phyloP scores from a whole-genome alignment of 2,888 invertebrate species.

The Cancer borealis region DNA sequence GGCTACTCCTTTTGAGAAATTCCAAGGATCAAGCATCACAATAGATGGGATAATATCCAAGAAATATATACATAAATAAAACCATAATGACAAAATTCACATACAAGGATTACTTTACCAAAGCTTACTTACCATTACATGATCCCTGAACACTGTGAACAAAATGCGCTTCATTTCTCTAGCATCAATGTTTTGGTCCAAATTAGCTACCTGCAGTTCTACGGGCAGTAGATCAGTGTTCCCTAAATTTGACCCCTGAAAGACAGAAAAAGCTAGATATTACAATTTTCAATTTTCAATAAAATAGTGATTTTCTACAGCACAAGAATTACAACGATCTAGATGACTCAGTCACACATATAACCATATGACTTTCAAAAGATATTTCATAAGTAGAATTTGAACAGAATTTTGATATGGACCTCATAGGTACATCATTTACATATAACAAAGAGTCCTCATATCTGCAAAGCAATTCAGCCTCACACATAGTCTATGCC shows the following conservation, averaged over 20 bases:
- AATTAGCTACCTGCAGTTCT: constrained; percentile 85
- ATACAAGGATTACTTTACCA: neutral
- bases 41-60: no score
- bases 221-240: constrained; percentile 79
- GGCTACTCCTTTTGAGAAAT: neutral
- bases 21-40: neutral
- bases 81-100: neutral
- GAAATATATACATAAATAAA: neutral
- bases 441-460: no score
- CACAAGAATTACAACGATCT: no score
- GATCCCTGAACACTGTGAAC: constrained; percentile 84
- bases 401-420: no score
- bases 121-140: constrained; percentile 83
- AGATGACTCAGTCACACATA: no score
- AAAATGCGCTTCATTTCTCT: constrained; percentile 85
- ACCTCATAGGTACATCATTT: no score
- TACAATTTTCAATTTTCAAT: neutral
- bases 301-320: no score
- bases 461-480: no score
- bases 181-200: constrained; percentile 86
- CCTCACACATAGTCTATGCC: no score
- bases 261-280: neutral
- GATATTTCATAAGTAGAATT: no score
- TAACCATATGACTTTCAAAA: no score
- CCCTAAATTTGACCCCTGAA: constrained; percentile 53